Base-by-base conservation (phyloP, 1,140 invertebrate species). In the Eurosta solidaginis region DNA sequence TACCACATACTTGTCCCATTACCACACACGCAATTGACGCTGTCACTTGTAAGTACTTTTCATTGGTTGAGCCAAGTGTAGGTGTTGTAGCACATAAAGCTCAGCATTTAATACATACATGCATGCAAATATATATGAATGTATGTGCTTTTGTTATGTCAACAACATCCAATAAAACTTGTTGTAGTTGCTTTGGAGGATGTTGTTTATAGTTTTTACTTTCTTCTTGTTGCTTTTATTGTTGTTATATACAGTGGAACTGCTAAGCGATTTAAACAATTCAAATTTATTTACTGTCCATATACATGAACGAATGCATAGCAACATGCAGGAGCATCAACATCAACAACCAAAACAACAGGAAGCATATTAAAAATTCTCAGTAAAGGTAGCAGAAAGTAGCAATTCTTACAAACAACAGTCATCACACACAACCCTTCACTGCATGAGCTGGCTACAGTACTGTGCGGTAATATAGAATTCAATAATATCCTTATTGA, bases 21-120 rank as follows among this genome's bases (percentile, higher is more conserved):
- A 68, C 59, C 36, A 68, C 59, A 68, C 17, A 68, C 59, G 59
- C 59, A 68, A 68, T 68, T 68, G 59, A 68, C 33, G 59, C 33
- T 68, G 59, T 68, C 59, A 40, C 59, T 68, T 68, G 59, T 14
- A 68, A 68, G 40, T 68, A 68, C 33, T 33, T 68, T n/a, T 27
- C 52, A 52, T 42, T 20, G 22, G 22, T 68, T 29, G 14, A 20
- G 59, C 17, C 59, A 68, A 68, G 59, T 68, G 59, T 68, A 29
- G 59, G 29, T 68, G 59, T 5, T 42, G 59, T 33, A 59, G 33
- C 29, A 59, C 59, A 9, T 68, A 20, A 1, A n/a, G 29, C 17
- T 17, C 17, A 33, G 29, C 25, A 27, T 17, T 59, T 29, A 22
- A 12, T 1, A 29, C 10, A 14, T 12, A 27, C 3, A 0, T 1